Evolutionary conservation across 1,140 invertebrate species (phyloP), one percentile per base, ranked within the genome.

Genomic region (Lysiphlebus fabarum): DNA sequence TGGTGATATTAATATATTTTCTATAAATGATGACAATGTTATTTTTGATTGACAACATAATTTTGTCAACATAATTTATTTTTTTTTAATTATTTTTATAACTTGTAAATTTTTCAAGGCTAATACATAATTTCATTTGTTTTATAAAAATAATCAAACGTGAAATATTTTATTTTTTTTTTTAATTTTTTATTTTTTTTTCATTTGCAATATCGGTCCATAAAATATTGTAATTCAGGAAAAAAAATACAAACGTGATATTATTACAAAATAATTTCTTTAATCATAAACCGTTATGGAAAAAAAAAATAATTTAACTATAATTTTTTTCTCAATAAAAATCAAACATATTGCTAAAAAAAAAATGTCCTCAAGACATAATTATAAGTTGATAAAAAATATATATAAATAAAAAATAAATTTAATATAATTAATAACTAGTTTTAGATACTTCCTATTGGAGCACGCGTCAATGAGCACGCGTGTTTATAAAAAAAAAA

Each of bases 191-290:
- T 4, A 26, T 26, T 26, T 26, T n/a, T n/a, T n/a, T n/a, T n/a
- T n/a, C n/a, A 26, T 26, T 26, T 26, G 17, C 17, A 26, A 26
- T 26, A 26, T 26, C n/a, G n/a, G n/a, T n/a, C n/a, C 4, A 26
- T 26, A 26, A 26, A 44, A 34, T 56, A 56, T 45, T 17, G 49
- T 34, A 51, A 34, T 12, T 33, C 49, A 38, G 49, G 49, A 14
- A 51, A 60, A 70, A 70, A 66, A 61, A 65, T 53, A 58, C 49
- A 65, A 63, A 70, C 63, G 56, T 53, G 62, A 67, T 58, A 59
- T 55, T 59, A 50, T 70, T 68, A 51, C 66, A 61, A 53, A 53
- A 68, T n/a, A 51, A 9, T 49, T 40, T 40, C 6, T 11, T 34
- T 34, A n/a, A 12, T 36, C 0, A 12, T n/a, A 9, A 11, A 36